Evolutionary conservation across 2,888 invertebrate genomes (phyloP), one percentile per base, ranked within the genome.

Genomic region (Candidula unifasciata): DNA sequence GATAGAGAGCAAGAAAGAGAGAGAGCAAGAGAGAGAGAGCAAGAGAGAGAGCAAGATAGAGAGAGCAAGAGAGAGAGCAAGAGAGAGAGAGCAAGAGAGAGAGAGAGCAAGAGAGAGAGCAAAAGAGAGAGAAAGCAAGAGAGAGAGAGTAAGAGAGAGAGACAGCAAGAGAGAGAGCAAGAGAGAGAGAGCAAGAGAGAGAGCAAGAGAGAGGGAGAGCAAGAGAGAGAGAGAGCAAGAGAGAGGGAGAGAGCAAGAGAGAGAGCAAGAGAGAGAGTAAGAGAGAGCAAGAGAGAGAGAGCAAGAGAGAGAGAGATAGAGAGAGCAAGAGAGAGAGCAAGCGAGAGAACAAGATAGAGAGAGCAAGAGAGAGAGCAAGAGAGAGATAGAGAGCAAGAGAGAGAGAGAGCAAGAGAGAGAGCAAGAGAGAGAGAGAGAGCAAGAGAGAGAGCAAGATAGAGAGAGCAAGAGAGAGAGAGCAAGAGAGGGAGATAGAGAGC

Each of bases 81-180:
- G 76, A 54, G 13, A 54, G 54, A 54, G 54, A n/a, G 54, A 54
- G 54, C 52, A 54, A 52, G 76, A 76, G n/a, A 76, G 54, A 76
- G 27, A 76, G 54, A 76, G 76, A 54, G 54, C 13, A 10, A 76
- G 54, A 76, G 54, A 76, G 76, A 76, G 57, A 27, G 27, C 30
- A 54, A 76, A 3, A 76, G 13, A 54, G n/a, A 76, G 27, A 76
- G 54, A 54, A 10, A n/a, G n/a, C n/a, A n/a, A n/a, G n/a, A 3
- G 54, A 52, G 44, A 76, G 54, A 76, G 54, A 76, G 52, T 27
- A 27, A 76, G 76, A 54, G 13, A 54, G 54, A 54, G 54, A n/a
- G 54, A 54, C n/a, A n/a, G n/a, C n/a, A 27, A 76, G 76, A 52
- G 76, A 76, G n/a, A 76, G 54, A 76, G 27, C 52, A 54, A 76